Evolutionary conservation across 2,888 invertebrate species (phyloP), one percentile per base, ranked within the genome.

Genomic region (Dexiosoma caninum): DNA sequence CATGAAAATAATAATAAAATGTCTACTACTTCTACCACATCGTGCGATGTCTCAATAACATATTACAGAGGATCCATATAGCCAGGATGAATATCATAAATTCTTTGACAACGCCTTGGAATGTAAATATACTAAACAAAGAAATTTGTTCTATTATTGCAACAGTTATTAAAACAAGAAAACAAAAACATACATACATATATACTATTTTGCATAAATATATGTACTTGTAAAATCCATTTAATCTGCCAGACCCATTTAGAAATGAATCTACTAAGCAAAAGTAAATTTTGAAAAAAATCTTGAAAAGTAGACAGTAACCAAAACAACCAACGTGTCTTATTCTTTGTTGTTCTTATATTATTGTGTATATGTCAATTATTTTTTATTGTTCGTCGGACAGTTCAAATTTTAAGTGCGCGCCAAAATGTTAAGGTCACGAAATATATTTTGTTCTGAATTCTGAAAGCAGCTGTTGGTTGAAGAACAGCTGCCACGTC

Each of bases 31-130:
- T 23, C 74, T 62, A 64, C 69, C 21, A 30, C 67, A 46, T 12
- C 57, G 67, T 71, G 71, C 42, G 81, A 72, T 66, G 67, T 72
- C 55, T 60, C 7, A 27, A 64, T 30, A 57, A 66, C 51, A 70
- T 14, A 51, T 81, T 69, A 77, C 86, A 86, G 86, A 88, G 85
- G 86, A 88, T 84, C 85, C 87, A 83, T 92, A 93, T 88, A 93
- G 94, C 70, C 93, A 94, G 90, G 94, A 95, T 91, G 95, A 95
- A 91, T 95, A 94, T 91, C 94, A 95, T 89, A 94, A 94, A 90
- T 94, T 94, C 91, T 94, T 94, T 91, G 95, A 95, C 91, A 93
- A 93, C 88, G 94, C 95, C 88, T 92, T 95, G 85, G 95, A 96
- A 93, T 94, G 95, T 95, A 94, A 90, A 89, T 89, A 89, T 89